These are phyloP conservation scores for Aphis gossypii DNA, from an alignment of 1,140 invertebrate species.

Conservation along the genomic window DNA sequence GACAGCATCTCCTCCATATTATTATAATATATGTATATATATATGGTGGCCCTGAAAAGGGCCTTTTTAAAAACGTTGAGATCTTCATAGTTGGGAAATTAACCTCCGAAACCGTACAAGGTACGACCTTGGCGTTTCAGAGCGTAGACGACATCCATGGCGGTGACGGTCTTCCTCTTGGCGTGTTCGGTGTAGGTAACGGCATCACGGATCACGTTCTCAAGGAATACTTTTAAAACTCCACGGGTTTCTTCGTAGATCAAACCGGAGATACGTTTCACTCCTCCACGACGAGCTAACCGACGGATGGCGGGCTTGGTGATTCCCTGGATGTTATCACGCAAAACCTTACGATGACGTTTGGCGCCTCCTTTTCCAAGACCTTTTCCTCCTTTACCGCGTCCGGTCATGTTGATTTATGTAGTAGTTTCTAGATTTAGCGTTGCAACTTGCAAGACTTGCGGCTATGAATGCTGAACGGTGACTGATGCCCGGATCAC, in stretches of 20 bases:
- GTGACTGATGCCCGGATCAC: fast-evolving
- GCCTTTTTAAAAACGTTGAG: too few relatives aligned
- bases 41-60: too few relatives aligned
- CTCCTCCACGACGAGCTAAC: too few relatives aligned
- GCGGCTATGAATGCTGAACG: neutral
- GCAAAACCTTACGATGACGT: too few relatives aligned
- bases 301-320: too few relatives aligned
- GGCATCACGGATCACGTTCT: constrained; percentile 72
- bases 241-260: too few relatives aligned
- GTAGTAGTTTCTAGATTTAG: constrained; percentile 59
- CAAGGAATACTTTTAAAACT: neutral
- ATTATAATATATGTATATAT: too few relatives aligned
- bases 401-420: too few relatives aligned
- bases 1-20: too few relatives aligned
- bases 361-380: neutral
- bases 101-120: constrained; percentile 48
- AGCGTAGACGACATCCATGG: too few relatives aligned
- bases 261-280: too few relatives aligned
- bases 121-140: neutral
- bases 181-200: constrained; percentile 73
- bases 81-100: neutral
- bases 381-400: constrained; percentile 71
- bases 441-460: fast-evolving
- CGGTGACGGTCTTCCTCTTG: constrained; percentile 69
- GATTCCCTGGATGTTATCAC: too few relatives aligned